These are phyloP conservation scores for Perccottus glenii DNA, from an alignment of 2,113 vertebrate genomes.

Conservation along the genomic window DNA sequence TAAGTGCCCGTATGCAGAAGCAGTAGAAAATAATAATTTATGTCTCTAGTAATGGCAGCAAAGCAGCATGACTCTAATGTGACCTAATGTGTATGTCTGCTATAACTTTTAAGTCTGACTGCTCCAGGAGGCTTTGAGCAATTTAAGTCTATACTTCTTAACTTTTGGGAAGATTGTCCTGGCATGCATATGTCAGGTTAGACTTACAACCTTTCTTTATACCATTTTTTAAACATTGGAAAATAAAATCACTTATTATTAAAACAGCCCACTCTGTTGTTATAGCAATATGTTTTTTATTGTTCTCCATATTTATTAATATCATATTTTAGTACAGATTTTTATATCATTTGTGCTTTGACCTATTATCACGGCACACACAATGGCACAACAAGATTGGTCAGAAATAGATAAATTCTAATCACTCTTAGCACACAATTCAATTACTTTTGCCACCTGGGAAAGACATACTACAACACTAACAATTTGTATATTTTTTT, in stretches of 20 bases:
- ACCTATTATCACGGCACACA: conserved; percentile 73
- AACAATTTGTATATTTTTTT: conserved; percentile 49
- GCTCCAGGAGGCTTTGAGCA: conserved; percentile 26
- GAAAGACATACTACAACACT: conserved; percentile 62
- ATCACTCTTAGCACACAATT: conserved; percentile 59
- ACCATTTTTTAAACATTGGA: no score
- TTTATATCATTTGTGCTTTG: conserved; percentile 63
- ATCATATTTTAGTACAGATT: conserved; percentile 49
- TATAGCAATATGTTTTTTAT: conserved; percentile 80
- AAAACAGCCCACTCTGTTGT: conserved; percentile 41
- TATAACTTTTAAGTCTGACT: conserved; percentile 5
- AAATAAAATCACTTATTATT: not conserved
- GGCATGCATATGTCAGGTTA: no score
- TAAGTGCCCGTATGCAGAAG: conserved; percentile 41
- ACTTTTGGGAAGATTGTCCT: no score
- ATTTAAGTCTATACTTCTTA: not conserved
- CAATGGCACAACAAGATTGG: conserved; percentile 74
- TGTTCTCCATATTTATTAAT: conserved; percentile 68
- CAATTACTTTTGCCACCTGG: conserved; percentile 64
- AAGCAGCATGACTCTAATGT: conserved; percentile 59
- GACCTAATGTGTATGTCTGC: conserved; percentile 48
- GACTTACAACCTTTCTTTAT: no score
- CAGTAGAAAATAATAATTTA: conserved; percentile 54
- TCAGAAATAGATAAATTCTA: conserved; percentile 66
- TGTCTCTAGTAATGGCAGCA: conserved; percentile 56